Base-by-base conservation (phyloP, 2,888 invertebrate species). In the Scotopteryx bipunctaria region DNA sequence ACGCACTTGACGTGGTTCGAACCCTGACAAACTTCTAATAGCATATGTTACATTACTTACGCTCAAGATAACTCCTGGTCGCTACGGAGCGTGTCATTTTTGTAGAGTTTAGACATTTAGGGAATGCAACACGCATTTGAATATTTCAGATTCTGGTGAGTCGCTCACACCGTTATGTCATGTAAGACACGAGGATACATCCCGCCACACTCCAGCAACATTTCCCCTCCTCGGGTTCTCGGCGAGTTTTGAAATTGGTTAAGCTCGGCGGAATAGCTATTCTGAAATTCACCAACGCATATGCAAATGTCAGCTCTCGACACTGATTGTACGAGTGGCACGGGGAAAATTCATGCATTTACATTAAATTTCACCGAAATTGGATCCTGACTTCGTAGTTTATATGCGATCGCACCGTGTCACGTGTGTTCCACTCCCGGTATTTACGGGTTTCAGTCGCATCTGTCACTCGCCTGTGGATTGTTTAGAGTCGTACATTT, bases 271-370 rank as follows among this genome's bases (percentile, higher is more conserved):
- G 76, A 83, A 82, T 81, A 86, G 83, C 83, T 85, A 82, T 84
- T 83, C 84, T 77, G 85, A 83, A 87, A 86, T 87, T 88, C 83
- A 82, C 76, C 82, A 81, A 82, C 84, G 81, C 87, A 85, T 89
- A 89, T 88, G 88, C 89, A 88, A 88, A 88, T 89, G 85, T 88
- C 86, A 87, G 86, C 81, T 80, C 86, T 83, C 87, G 86, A 87
- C 88, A 86, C 86, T 89, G 86, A 90, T 89, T 88, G 86, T 89
- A 83, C 86, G 86, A 89, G 83, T 86, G 81, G 86, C 81, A 80
- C 78, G 74, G 78, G 82, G 82, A 86, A 87, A 86, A 89, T 87
- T 87, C 87, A 86, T 87, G 85, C 83, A 87, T 90, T 88, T 85
- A 88, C 89, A 88, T 89, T 87, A 89, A 86, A 87, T 88, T 86